phyloP scores from a whole-genome alignment of 2,888 invertebrate genomes.

The Drosophila pseudotakahashii region DNA sequence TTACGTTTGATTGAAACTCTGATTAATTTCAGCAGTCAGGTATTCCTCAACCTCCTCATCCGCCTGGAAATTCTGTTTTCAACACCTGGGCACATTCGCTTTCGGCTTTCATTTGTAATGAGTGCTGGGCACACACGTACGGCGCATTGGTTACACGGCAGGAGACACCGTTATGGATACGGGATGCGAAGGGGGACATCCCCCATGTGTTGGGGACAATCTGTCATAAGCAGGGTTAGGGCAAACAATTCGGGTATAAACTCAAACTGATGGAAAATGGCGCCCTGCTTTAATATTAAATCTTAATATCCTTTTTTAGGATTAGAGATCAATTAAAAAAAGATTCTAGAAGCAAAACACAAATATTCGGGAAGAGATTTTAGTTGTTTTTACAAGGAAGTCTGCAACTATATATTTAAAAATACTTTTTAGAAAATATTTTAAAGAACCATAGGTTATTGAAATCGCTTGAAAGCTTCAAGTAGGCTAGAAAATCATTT shows the following conservation, averaged over 20 bases:
- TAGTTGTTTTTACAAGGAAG: no score
- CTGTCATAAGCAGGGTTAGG: constrained; percentile 33
- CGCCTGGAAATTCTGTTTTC: constrained; percentile 44
- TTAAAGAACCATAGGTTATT: no score
- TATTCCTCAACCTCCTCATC: constrained; percentile 32
- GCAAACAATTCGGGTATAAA: constrained; percentile 6
- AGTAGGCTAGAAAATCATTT: no score
- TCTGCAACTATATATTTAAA: no score
- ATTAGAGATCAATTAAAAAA: no score
- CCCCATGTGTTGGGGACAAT: constrained; percentile 23
- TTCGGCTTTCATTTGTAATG: constrained; percentile 51
- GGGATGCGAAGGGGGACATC: constrained; percentile 5
- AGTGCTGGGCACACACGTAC: constrained; percentile 49
- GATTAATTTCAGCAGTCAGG: constrained; percentile 67
- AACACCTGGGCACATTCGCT: constrained; percentile 59
- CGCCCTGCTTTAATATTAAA: neutral
- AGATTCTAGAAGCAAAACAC: no score
- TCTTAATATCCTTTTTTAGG: no score
- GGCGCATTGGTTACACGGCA: constrained; percentile 55
- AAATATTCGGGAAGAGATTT: no score
- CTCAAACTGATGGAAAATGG: neutral
- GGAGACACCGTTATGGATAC: constrained; percentile 19
- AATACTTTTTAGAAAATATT: no score
- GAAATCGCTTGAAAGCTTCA: no score
- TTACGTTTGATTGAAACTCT: constrained; percentile 76